Evolutionary conservation across 1,140 invertebrate genomes (phyloP).

Genomic region (Bradysia coprophila): DNA sequence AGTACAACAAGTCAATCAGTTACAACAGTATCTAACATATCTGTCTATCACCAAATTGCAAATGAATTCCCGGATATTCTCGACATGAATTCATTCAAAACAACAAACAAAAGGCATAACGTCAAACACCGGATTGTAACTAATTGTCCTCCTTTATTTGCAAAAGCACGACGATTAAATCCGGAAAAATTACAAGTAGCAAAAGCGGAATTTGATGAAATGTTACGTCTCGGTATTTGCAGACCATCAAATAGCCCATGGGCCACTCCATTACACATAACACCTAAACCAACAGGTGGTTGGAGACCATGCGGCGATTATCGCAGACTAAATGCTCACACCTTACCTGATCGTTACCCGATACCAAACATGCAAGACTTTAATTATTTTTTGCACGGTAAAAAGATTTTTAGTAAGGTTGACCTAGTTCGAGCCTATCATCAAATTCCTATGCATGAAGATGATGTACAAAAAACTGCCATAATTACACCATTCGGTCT

Average conservation of each 20-base stretch:
- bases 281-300: constrained; percentile 19
- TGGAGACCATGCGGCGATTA: constrained; percentile 25
- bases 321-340: constrained; percentile 18
- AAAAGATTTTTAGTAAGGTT: constrained; percentile 17
- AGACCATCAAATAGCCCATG: constrained; percentile 12
- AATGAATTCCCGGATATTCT: too few species aligned
- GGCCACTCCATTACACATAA: constrained; percentile 20
- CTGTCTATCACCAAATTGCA: too few species aligned
- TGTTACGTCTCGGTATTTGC: constrained; percentile 10
- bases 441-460: constrained; percentile 19
- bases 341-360: constrained; percentile 16
- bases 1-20: too few species aligned
- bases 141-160: constrained; percentile 15
- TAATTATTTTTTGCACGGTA: constrained; percentile 14
- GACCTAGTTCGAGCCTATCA: constrained; percentile 26
- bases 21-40: too few species aligned
- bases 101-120: too few species aligned
- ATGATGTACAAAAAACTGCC: constrained; percentile 20
- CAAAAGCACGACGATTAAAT: constrained; percentile 13
- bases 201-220: constrained; percentile 7
- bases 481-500: constrained; percentile 21
- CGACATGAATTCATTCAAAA: too few species aligned
- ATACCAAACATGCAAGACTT: constrained; percentile 16
- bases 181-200: background rate
- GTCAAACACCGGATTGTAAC: constrained; percentile 9